Percentiles rank a stretch among this genome's conserved stretches.
These are phyloP conservation scores for Hippocampus mohnikei DNA, from an alignment of 2,113 vertebrate genomes.

Conservation along the genomic window DNA sequence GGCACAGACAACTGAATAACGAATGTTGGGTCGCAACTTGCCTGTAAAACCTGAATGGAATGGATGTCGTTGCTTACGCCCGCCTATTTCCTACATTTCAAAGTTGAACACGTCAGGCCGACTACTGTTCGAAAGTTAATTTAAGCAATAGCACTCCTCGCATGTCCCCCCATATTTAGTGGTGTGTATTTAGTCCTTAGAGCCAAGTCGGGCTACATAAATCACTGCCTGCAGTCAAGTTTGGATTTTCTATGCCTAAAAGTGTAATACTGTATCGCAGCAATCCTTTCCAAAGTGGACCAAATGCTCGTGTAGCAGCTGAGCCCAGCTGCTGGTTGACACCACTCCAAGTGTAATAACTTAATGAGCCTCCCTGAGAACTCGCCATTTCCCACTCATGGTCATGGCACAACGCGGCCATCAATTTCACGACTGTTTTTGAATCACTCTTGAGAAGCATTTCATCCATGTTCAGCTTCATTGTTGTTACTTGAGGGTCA, in stretches of 20 bases:
- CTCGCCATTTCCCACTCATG: background rate
- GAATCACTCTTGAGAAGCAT: background rate
- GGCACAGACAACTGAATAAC: background rate
- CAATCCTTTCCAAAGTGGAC: background rate
- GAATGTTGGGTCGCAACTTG: background rate
- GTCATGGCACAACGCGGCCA: background rate
- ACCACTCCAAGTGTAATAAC: background rate
- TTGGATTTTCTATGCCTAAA: background rate
- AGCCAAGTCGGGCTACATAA: background rate
- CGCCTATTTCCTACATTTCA: background rate
- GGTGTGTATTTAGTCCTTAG: background rate
- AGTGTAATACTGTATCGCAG: background rate
- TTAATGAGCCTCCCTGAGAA: background rate
- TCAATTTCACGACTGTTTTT: background rate
- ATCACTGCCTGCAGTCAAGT: background rate
- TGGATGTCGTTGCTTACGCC: background rate
- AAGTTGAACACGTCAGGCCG: background rate
- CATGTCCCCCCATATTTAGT: background rate
- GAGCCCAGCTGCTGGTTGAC: conserved; percentile 27
- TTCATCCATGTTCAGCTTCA: background rate
- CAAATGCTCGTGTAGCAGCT: conserved; percentile 11
- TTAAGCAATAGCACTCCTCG: background rate
- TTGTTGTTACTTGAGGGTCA: no score
- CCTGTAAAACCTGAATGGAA: background rate
- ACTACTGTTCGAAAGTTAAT: background rate